These are phyloP conservation scores for Bradypodion pumilum DNA, from an alignment of 2,797 vertebrate genomes.

Conservation along the genomic window DNA sequence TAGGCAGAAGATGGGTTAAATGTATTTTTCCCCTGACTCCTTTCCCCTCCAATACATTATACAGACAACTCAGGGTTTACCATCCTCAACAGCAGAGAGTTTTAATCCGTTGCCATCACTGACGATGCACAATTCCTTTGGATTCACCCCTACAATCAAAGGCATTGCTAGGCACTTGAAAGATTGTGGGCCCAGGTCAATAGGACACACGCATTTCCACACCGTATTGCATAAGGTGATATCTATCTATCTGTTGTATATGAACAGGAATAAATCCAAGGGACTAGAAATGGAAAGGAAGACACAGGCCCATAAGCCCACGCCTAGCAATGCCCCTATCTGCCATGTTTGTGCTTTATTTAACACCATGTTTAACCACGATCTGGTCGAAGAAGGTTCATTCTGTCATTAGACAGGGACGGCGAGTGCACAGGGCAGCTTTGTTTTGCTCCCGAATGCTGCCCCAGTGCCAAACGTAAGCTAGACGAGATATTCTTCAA, in stretches of 20 bases:
- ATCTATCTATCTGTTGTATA: background rate
- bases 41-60: background rate
- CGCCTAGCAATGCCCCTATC: background rate
- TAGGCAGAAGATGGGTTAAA: background rate
- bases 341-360: background rate
- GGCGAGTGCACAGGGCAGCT: background rate
- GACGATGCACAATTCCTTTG: background rate
- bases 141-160: background rate
- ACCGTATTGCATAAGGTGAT: background rate
- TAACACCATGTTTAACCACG: background rate
- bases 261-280: background rate
- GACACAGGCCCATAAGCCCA: background rate
- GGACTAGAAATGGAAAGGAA: background rate
- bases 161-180: background rate
- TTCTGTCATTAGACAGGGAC: background rate
- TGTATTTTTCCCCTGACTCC: background rate
- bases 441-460: background rate
- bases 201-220: background rate
- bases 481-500: background rate
- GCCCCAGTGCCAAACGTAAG: background rate
- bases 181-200: background rate
- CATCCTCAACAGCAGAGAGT: background rate
- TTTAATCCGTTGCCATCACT: background rate
- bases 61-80: background rate
- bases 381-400: conserved; percentile 10